phyloP scores from a whole-genome alignment of 2,113 vertebrate genomes.

The Struthidea cinerea region DNA sequence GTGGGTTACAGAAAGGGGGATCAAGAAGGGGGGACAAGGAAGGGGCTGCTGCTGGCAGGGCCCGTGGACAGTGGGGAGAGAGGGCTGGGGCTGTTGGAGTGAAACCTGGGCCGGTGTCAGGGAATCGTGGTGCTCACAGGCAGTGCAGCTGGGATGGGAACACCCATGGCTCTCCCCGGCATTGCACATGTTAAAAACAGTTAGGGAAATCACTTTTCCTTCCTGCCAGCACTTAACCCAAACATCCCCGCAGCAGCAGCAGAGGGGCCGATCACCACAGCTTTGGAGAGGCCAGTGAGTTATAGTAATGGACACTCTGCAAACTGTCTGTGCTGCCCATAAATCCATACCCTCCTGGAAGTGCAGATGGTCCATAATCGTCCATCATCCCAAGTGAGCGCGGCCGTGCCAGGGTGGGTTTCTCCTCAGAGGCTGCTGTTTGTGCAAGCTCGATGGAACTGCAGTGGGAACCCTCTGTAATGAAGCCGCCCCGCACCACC shows the following conservation, averaged over 20 bases:
- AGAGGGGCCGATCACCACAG: constrained; percentile 46
- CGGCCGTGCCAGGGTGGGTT: constrained; percentile 69
- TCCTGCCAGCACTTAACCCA: constrained; percentile 30
- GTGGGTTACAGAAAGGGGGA: neutral
- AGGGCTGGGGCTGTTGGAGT: neutral
- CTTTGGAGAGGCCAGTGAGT: constrained; percentile 77
- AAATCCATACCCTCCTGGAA: constrained; percentile 80
- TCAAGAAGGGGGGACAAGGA: accelerated
- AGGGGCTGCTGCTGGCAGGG: neutral
- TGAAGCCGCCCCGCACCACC: neutral
- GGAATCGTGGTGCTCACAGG: neutral
- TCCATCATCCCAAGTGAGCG: constrained; percentile 76
- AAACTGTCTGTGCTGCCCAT: constrained; percentile 75
- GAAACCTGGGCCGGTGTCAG: neutral
- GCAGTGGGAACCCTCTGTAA: neutral
- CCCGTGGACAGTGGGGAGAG: neutral
- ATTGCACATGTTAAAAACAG: neutral
- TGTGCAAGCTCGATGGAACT: constrained; percentile 74
- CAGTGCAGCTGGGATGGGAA: neutral
- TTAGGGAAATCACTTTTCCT: neutral
- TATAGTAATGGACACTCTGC: constrained; percentile 80
- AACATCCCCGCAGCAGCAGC: neutral
- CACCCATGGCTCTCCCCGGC: neutral
- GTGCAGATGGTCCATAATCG: constrained; percentile 85
- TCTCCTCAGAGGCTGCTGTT: constrained; percentile 67